Conservation (phyloP, 2,113 vertebrate genomes). For the Bolborhynchus lineola region DNA sequence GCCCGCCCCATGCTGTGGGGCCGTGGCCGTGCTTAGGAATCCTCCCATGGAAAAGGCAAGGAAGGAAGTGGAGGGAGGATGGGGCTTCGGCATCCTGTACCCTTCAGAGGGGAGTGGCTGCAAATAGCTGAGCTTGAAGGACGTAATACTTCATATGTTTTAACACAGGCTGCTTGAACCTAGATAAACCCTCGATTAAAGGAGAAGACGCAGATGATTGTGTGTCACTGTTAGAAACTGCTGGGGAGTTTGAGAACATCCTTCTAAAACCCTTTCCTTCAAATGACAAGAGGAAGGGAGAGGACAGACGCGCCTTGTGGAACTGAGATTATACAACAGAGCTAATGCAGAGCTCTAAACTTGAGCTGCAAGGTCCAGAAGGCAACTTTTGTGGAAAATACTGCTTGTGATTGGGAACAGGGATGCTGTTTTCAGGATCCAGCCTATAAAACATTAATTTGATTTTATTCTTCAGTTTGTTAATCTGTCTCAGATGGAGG, state of each 20-base stretch:
- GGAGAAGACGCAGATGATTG: neutral
- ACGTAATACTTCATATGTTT: constrained; percentile 9
- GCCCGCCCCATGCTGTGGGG: neutral
- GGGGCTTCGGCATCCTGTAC: constrained; percentile 77
- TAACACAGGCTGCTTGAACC: constrained; percentile 29
- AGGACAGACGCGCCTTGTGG: neutral
- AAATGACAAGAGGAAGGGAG: constrained; percentile 15
- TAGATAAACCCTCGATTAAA: constrained; percentile 25
- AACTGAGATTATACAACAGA: neutral
- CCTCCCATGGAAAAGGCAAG: constrained; percentile 74
- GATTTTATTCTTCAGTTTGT: neutral
- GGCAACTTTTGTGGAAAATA: neutral
- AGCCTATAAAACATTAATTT: neutral
- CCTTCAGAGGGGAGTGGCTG: constrained; percentile 67
- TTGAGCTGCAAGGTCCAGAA: neutral
- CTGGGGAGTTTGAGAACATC: neutral
- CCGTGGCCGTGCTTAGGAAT: constrained; percentile 46
- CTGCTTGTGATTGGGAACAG: neutral
- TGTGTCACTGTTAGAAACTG: neutral
- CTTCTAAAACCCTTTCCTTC: constrained; percentile 11
- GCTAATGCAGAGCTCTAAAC: neutral
- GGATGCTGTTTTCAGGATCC: neutral
- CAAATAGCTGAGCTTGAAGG: constrained; percentile 37
- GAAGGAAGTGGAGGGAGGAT: constrained; percentile 83
- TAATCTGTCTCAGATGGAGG: constrained; percentile 44